Percentiles rank a stretch among this genome's conserved stretches.
Evolutionary conservation across 1,140 invertebrate genomes (phyloP).

Genomic region (Dendrolimus punctatus): DNA sequence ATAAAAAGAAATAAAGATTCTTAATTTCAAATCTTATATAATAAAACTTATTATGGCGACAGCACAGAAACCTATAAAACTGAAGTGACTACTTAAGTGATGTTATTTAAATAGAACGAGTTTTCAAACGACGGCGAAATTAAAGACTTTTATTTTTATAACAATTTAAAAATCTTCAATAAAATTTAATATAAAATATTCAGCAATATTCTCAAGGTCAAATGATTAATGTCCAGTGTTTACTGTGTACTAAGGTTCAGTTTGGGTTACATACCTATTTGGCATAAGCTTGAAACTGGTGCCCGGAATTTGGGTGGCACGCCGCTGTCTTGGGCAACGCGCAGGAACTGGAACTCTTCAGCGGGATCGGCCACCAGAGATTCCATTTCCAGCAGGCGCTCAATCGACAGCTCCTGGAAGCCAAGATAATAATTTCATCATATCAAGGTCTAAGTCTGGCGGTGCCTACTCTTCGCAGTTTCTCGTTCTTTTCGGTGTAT

Average conservation of each 20-base stretch:
- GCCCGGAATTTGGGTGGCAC: slow-evolving; percentile 64
- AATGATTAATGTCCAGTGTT: no score
- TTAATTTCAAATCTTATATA: no score
- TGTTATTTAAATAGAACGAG: no score
- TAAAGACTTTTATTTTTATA: no score
- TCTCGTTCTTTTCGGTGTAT: no score
- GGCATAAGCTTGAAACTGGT: slow-evolving; percentile 66
- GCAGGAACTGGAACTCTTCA: slow-evolving; percentile 64
- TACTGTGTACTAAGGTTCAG: not conserved
- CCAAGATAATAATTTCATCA: slow-evolving; percentile 1
- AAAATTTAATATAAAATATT: slow-evolving; percentile 1
- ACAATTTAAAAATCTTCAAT: no score
- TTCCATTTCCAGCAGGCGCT: slow-evolving; percentile 65
- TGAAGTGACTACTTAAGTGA: no score
- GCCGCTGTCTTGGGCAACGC: slow-evolving; percentile 59
- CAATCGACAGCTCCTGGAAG: slow-evolving; percentile 63
- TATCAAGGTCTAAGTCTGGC: slow-evolving; percentile 2
- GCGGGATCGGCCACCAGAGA: slow-evolving; percentile 58
- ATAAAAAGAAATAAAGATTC: no score
- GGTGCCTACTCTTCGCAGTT: slow-evolving; percentile 1
- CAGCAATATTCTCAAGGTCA: no score
- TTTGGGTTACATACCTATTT: slow-evolving; percentile 47
- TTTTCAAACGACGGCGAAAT: no score
- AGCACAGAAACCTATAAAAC: no score
- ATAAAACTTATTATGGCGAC: no score